These are phyloP conservation scores for Syngnathus typhle DNA, from an alignment of 2,113 vertebrate genomes.

Conservation along the genomic window DNA sequence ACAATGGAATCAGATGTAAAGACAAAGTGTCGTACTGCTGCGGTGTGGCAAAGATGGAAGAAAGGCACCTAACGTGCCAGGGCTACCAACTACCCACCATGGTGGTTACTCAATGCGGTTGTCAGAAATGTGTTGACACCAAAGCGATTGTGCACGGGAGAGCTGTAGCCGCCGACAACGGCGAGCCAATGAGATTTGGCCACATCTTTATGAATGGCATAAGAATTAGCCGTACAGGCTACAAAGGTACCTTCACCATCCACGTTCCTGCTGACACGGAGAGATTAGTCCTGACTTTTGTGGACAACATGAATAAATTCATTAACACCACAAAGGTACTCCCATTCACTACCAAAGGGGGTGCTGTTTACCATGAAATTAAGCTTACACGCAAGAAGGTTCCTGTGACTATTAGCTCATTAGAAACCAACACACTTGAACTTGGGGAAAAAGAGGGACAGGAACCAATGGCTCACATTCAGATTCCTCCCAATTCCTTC, in stretches of 20 bases:
- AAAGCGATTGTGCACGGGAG: slow-evolving; percentile 81
- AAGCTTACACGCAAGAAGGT: slow-evolving; percentile 83
- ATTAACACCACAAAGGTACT: slow-evolving; percentile 96
- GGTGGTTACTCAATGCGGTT: slow-evolving; percentile 80
- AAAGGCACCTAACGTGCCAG: slow-evolving; percentile 76
- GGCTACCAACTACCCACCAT: slow-evolving; percentile 85
- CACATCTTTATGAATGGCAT: slow-evolving; percentile 85
- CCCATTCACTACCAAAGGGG: slow-evolving; percentile 87
- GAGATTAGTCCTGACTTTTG: slow-evolving; percentile 91
- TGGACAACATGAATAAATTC: slow-evolving; percentile 92
- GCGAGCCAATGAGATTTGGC: slow-evolving; percentile 92
- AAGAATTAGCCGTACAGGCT: slow-evolving; percentile 88
- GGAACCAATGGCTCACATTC: slow-evolving; percentile 84
- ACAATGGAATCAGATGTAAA: slow-evolving; percentile 83
- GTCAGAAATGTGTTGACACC: slow-evolving; percentile 83
- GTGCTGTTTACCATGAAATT: slow-evolving; percentile 89
- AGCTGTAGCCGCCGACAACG: slow-evolving; percentile 83
- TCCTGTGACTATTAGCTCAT: slow-evolving; percentile 78
- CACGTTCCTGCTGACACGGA: slow-evolving; percentile 82
- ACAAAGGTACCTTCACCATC: slow-evolving; percentile 93
- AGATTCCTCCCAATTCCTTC: slow-evolving; percentile 88
- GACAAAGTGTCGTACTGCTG: slow-evolving; percentile 85
- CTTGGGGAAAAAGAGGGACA: slow-evolving; percentile 80
- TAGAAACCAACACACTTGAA: slow-evolving; percentile 79
- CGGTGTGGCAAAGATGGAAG: slow-evolving; percentile 80